Conservation (phyloP, 2,888 invertebrate species). For the Anagyrus pseudococci region DNA sequence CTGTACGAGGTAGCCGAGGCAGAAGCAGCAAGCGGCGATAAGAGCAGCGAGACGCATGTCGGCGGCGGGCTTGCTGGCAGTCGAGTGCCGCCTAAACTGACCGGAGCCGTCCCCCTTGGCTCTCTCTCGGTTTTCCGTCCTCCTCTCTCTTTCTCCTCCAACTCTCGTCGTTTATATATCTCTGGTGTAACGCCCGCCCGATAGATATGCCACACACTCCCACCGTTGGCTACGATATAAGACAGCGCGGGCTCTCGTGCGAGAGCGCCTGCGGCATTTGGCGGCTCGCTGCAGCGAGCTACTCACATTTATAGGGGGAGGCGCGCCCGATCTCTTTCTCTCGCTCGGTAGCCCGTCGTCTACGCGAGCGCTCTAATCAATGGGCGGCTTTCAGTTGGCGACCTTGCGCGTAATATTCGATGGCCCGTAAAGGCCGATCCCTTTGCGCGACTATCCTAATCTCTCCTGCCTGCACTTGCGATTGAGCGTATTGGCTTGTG, state of each 20-base stretch:
- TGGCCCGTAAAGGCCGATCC: not conserved
- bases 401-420: not conserved
- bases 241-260: not conserved
- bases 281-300: not conserved
- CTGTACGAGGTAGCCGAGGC: not conserved
- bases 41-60: slow-evolving; percentile 8
- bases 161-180: not conserved
- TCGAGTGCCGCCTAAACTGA: not conserved
- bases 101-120: no score
- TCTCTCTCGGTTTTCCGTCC: not conserved
- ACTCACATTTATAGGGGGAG: not conserved
- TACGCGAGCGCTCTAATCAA: not conserved
- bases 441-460: not conserved
- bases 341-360: not conserved
- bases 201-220: no score
- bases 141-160: not conserved
- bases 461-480: no score
- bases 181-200: not conserved
- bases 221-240: no score
- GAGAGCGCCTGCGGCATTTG: no score
- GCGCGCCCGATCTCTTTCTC: not conserved
- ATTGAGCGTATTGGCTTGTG: no score
- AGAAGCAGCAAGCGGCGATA: slow-evolving; percentile 2
- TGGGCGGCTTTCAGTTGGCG: not conserved
- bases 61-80: not conserved